phyloP scores from a whole-genome alignment of 2,113 vertebrate species.

The Ceyx cyanopectus region DNA sequence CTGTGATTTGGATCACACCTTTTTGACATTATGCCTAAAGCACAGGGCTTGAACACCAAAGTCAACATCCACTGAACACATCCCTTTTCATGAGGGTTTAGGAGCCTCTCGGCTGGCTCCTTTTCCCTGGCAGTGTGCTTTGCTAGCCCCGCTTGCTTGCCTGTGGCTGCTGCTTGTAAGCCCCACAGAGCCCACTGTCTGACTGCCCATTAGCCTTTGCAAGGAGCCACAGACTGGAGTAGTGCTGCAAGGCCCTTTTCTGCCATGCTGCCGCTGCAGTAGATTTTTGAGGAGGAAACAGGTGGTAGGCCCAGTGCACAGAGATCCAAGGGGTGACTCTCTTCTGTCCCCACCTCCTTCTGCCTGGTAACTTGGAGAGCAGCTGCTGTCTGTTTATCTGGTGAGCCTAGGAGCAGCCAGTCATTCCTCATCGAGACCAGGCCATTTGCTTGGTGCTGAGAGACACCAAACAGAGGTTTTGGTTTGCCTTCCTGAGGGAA shows the following conservation, averaged over 20 bases:
- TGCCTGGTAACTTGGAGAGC: not conserved
- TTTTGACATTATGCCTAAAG: not conserved
- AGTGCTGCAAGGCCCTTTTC: not conserved
- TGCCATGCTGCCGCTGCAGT: accelerated
- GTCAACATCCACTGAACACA: not conserved
- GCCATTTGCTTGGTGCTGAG: not conserved
- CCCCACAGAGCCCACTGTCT: not conserved
- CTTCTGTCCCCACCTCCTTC: not conserved
- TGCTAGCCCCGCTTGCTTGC: accelerated
- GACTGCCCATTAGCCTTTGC: accelerated
- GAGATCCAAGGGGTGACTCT: not conserved
- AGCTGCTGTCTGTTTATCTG: accelerated
- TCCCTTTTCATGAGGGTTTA: accelerated
- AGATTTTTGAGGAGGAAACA: not conserved
- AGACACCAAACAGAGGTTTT: not conserved
- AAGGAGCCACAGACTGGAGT: not conserved
- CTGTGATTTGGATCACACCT: not conserved
- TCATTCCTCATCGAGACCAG: not conserved
- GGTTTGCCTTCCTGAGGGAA: not conserved
- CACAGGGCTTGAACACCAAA: not conserved
- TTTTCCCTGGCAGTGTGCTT: not conserved
- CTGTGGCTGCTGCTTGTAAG: not conserved
- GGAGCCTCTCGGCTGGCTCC: not conserved
- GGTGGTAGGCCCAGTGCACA: too few species aligned
- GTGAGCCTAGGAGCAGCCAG: not conserved